Conservation (phyloP, 2,797 vertebrate genomes). For the Dipus sagitta region DNA sequence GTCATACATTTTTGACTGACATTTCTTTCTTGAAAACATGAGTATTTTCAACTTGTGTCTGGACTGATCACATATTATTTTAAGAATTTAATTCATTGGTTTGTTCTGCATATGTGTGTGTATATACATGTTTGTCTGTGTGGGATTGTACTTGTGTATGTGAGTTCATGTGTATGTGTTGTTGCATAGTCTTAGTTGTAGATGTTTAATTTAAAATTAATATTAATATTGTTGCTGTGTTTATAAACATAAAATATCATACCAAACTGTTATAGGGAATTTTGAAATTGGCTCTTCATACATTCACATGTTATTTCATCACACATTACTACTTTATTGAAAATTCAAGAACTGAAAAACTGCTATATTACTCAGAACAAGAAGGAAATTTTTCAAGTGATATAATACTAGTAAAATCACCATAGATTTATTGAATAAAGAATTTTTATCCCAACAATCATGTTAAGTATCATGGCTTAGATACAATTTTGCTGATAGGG, state of each 20-base stretch:
- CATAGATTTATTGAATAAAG: slow-evolving; percentile 35
- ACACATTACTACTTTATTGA: background rate
- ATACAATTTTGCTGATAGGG: background rate
- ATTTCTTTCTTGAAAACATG: slow-evolving; percentile 1
- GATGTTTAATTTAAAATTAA: background rate
- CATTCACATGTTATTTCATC: background rate
- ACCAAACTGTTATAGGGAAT: background rate
- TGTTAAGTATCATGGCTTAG: background rate
- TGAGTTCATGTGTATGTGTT: no score
- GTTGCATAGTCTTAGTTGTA: background rate
- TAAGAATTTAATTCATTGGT: no score
- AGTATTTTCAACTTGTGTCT: background rate
- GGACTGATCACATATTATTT: no score
- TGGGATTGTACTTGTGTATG: no score
- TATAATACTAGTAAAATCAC: background rate
- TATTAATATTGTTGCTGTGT: background rate
- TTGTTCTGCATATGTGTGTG: no score
- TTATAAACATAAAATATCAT: background rate
- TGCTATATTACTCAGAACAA: background rate
- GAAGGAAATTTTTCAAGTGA: background rate
- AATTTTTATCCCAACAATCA: background rate
- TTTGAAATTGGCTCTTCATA: background rate
- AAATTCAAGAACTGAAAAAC: background rate
- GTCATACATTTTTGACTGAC: background rate
- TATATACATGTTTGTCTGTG: no score